Conservation (phyloP, 2,797 vertebrate genomes). For the Falco rusticolus region DNA sequence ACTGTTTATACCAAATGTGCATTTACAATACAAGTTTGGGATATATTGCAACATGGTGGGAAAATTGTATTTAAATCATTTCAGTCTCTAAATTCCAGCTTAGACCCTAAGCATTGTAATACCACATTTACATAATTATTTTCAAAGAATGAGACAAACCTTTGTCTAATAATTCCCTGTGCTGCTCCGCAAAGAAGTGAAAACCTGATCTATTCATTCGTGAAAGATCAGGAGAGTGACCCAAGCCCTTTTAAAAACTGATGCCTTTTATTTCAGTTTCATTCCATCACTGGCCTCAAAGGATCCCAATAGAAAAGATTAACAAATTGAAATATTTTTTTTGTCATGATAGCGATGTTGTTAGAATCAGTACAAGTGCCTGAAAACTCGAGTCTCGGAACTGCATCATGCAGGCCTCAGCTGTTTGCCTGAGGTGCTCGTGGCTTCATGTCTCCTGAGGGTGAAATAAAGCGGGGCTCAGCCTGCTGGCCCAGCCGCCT, state of each 20-base stretch:
- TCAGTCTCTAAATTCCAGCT: background rate
- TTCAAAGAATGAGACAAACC: background rate
- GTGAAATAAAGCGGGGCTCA: background rate
- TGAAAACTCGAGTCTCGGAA: background rate
- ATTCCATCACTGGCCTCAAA: background rate
- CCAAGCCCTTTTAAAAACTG: background rate
- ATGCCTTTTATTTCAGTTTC: background rate
- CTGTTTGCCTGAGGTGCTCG: background rate
- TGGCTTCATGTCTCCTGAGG: background rate
- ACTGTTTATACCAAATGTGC: background rate
- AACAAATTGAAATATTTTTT: background rate
- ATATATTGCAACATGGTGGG: background rate
- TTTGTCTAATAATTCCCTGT: background rate
- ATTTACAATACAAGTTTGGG: background rate
- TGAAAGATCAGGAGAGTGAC: background rate
- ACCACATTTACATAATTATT: background rate
- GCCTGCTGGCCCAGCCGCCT: background rate
- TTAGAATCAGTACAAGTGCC: background rate
- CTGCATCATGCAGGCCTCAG: background rate
- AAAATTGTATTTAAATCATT: background rate
- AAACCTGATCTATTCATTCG: background rate
- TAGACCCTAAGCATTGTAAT: background rate
- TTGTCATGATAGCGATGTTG: background rate
- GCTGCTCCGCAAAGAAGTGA: background rate
- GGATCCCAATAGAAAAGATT: background rate